These are phyloP conservation scores for Triplophysa siluroides DNA, from an alignment of 2,113 vertebrate species.

Conservation along the genomic window DNA sequence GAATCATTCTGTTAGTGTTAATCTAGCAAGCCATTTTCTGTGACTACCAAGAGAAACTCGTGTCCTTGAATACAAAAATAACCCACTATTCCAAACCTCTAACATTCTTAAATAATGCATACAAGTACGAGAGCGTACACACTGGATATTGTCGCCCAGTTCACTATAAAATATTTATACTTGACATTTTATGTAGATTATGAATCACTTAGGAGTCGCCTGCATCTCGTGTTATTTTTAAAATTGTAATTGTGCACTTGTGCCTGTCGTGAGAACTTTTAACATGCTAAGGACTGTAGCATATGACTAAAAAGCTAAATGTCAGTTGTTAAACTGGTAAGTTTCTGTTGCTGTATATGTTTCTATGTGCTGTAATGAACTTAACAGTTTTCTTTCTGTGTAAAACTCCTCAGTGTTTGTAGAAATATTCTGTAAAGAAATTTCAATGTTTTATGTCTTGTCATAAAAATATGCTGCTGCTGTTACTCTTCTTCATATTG, in stretches of 20 bases:
- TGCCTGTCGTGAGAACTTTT: conserved; percentile 36
- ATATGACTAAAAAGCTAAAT: conserved; percentile 42
- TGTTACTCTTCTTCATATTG: conserved; percentile 6
- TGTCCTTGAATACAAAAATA: conserved; percentile 34
- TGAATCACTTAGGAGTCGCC: conserved; percentile 24
- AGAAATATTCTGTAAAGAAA: neutral
- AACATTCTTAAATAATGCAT: conserved; percentile 49
- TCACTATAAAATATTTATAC: conserved; percentile 53
- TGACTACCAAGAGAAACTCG: neutral
- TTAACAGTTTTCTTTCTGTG: neutral
- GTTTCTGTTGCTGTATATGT: neutral
- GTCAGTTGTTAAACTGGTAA: conserved; percentile 4
- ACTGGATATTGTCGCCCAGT: conserved; percentile 43
- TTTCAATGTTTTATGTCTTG: neutral
- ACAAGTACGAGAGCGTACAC: conserved; percentile 32
- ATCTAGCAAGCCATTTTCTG: neutral
- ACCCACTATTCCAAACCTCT: conserved; percentile 30
- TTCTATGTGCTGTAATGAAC: neutral
- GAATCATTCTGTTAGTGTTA: neutral
- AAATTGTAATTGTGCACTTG: conserved; percentile 39
- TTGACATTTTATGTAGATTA: conserved; percentile 49
- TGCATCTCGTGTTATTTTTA: conserved; percentile 28
- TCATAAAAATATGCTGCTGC: conserved; percentile 14
- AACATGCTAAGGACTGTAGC: conserved; percentile 22
- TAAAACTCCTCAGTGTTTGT: neutral